Conservation (phyloP, 2,113 vertebrate genomes). For the Neotragus pygmaeus region DNA sequence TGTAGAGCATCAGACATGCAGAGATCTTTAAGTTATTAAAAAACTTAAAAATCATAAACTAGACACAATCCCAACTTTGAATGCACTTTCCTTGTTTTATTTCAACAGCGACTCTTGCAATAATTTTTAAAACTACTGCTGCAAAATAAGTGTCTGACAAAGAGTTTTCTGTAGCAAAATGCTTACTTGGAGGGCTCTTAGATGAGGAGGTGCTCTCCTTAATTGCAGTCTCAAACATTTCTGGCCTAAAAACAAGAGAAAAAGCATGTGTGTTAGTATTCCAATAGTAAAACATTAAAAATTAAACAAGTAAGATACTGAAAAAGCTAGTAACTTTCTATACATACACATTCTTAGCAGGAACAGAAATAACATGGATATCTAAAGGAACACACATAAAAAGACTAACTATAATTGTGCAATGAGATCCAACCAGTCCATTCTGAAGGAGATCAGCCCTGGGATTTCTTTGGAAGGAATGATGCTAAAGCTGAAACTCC, state of each 20-base stretch:
- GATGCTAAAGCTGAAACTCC: too few relatives aligned
- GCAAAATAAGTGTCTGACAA: background rate
- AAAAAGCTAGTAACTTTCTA: background rate
- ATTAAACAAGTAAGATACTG: background rate
- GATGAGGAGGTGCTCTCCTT: slow-evolving; percentile 76
- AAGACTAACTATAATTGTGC: background rate
- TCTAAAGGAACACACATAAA: background rate
- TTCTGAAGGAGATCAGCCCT: too few relatives aligned
- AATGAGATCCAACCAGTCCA: too few relatives aligned
- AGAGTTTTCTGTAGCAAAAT: background rate
- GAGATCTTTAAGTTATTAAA: background rate
- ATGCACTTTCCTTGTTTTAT: background rate
- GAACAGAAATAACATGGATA: background rate
- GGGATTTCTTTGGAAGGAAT: too few relatives aligned
- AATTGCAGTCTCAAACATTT: slow-evolving; percentile 81
- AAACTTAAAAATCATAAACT: background rate
- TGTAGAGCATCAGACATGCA: background rate
- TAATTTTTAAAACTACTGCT: background rate
- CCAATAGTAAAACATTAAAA: background rate
- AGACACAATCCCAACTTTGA: background rate
- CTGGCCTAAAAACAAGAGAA: slow-evolving; percentile 76
- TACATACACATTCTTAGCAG: background rate
- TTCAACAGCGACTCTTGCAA: background rate
- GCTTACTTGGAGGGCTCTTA: slow-evolving; percentile 79
- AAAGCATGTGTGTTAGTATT: background rate